Conservation (phyloP, 2,888 invertebrate species). For the Teleiodes luculella region DNA sequence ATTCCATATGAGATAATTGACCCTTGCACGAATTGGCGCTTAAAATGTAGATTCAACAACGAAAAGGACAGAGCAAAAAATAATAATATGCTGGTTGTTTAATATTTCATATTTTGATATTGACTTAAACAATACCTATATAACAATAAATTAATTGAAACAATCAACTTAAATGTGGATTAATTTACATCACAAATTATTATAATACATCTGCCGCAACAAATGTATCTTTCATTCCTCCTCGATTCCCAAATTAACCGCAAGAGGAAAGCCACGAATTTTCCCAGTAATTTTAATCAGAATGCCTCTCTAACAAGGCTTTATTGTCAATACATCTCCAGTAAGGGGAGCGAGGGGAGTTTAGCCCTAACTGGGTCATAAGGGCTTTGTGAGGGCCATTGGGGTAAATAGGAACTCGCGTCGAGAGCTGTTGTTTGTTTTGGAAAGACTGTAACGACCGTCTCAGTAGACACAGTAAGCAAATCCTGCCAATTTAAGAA, state of each 20-base stretch:
- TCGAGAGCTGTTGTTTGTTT: slow-evolving; percentile 7
- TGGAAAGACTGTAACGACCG: slow-evolving; percentile 4
- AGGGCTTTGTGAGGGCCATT: slow-evolving; percentile 18
- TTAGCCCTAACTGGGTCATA: slow-evolving; percentile 19
- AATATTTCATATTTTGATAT: no score
- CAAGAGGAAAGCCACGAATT: neutral
- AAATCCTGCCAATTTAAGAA: neutral
- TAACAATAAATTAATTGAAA: no score
- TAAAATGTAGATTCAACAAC: no score
- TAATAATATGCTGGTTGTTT: no score
- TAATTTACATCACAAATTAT: no score
- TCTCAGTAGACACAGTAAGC: neutral
- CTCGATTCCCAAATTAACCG: slow-evolving; percentile 2
- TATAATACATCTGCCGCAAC: neutral
- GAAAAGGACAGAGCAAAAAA: no score
- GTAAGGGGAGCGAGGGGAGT: slow-evolving; percentile 1
- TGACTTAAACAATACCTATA: no score
- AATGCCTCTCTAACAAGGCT: slow-evolving; percentile 9
- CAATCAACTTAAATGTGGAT: no score
- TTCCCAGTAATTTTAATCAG: slow-evolving; percentile 10
- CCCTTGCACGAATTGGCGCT: no score
- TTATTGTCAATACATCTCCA: slow-evolving; percentile 10
- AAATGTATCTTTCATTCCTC: neutral
- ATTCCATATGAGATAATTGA: no score
- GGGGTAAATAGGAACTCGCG: slow-evolving; percentile 19